Base-by-base conservation (phyloP, 2,888 invertebrate genomes). In the Prenolepis imparis region DNA sequence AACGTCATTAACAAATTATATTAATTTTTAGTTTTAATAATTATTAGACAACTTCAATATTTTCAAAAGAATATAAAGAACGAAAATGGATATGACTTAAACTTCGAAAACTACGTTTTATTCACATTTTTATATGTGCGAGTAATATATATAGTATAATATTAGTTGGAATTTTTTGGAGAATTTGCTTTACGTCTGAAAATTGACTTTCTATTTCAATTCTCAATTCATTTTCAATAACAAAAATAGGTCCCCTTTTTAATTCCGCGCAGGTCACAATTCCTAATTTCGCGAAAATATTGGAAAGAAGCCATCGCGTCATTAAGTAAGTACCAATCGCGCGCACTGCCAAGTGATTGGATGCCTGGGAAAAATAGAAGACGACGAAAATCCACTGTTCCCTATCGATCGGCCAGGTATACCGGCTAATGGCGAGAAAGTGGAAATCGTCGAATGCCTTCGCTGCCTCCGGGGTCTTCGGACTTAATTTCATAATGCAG, bases 401-500 rank as follows among this genome's bases (percentile, higher is more conserved):
- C 41, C 36, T 80, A 80, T 80, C 73, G 78, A 80, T 80, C 78
- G 72, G 59, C 59, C 72, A 80, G 72, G 72, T 80, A 80, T 24
- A 70, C 78, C 24, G 44, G 78, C 78, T 80, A 80, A 80, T 80
- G 78, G 78, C 59, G 72, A 70, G 70, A 70, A 78, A 78, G 78
- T 78, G 78, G 70, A 78, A 80, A 80, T 80, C 59, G 78, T 80
- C 72, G 78, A 70, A 80, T 78, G 41, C 59, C 72, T 59, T 44
- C 44, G 24, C 36, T 24, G 59, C 59, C 36, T 59, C 55, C 68
- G 52, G 77, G 52, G 67, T 64, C 73, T 78, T 73, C 66, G 70
- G 64, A 85, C 55, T 90, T 89, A 89, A 90, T 88, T 87, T 89
- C 85, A 87, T 90, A 90, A 89, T 88, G 90, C 88, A 85, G 86